A percentile compares a stretch with the other conserved stretches of the same genome.
phyloP scores from a whole-genome alignment of 2,113 vertebrate genomes.

The Meles meles region DNA sequence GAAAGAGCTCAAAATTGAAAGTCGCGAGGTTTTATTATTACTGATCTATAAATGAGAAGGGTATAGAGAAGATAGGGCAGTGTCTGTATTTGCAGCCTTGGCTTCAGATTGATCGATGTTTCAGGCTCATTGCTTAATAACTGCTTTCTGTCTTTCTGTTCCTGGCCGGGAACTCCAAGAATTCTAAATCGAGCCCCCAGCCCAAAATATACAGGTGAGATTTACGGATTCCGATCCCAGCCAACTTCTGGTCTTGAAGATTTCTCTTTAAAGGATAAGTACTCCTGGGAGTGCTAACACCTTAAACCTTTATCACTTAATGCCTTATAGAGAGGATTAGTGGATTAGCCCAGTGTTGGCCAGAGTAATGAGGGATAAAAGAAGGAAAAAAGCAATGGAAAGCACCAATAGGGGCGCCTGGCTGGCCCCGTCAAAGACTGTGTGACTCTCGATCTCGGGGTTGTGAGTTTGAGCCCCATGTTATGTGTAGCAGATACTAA shows the following conservation, averaged over 20 bases:
- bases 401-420: background rate
- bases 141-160: background rate
- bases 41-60: background rate
- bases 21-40: background rate
- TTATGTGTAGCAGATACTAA: background rate
- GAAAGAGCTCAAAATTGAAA: background rate
- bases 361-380: background rate
- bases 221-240: background rate
- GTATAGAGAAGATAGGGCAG: background rate
- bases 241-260: slow-evolving; percentile 1
- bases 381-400: background rate
- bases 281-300: slow-evolving; percentile 5
- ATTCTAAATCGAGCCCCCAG: background rate
- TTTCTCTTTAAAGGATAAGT: slow-evolving; percentile 42
- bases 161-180: background rate
- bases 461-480: background rate
- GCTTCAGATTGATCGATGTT: background rate
- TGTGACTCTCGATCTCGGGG: background rate
- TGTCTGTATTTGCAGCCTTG: background rate
- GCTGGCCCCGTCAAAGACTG: background rate
- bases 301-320: slow-evolving; percentile 44
- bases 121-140: background rate
- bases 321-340: slow-evolving; percentile 45
- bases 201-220: background rate
- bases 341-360: background rate